Evolutionary conservation across 2,113 vertebrate species (phyloP).

Genomic region (Oreotrochilus melanogaster): DNA sequence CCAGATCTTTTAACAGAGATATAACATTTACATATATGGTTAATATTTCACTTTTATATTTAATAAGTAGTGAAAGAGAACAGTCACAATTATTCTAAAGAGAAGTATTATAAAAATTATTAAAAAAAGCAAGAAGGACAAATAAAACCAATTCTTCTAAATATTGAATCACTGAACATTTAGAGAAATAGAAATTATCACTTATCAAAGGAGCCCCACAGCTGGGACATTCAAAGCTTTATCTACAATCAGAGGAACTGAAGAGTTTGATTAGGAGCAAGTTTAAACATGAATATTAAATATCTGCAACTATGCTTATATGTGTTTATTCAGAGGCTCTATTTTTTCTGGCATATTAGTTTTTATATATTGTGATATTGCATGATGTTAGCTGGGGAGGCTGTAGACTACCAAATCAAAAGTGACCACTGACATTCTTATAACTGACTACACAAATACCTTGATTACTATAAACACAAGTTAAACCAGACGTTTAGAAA

Average conservation of each 20-base stretch:
- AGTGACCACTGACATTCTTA: constrained; percentile 17
- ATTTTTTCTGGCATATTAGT: background rate
- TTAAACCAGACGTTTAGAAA: constrained; percentile 68
- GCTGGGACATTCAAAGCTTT: background rate
- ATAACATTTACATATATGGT: background rate
- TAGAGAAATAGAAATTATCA: background rate
- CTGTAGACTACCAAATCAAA: constrained; percentile 16
- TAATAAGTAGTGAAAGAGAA: background rate
- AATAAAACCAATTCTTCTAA: background rate
- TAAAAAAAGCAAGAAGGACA: background rate
- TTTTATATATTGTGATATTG: background rate
- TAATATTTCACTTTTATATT: background rate
- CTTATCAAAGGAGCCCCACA: background rate
- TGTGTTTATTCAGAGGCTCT: background rate
- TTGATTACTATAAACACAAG: constrained; percentile 65
- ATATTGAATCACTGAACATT: background rate
- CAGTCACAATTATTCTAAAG: background rate
- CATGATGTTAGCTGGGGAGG: background rate
- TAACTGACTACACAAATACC: constrained; percentile 67
- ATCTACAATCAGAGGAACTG: background rate
- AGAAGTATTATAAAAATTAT: background rate
- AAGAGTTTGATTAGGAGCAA: background rate
- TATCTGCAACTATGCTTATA: background rate
- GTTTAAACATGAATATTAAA: background rate
- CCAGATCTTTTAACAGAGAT: background rate